Conservation (phyloP, 2,888 invertebrate genomes). For the Stomorhina lunata region DNA sequence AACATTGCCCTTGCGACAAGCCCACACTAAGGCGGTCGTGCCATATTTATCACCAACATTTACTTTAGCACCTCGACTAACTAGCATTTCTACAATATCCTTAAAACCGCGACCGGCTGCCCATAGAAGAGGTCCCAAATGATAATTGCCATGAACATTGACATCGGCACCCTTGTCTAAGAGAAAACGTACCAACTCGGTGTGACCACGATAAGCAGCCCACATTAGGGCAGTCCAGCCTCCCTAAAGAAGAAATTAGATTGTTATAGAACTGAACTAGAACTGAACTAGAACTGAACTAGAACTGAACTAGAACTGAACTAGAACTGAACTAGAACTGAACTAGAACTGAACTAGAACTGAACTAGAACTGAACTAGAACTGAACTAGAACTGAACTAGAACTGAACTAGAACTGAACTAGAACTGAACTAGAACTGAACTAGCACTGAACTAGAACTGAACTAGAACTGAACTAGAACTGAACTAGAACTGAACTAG, state of each 20-base stretch:
- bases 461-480: not conserved
- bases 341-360: not conserved
- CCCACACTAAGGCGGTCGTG: slow-evolving; percentile 98
- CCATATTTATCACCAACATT: slow-evolving; percentile 98
- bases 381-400: not conserved
- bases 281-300: not conserved
- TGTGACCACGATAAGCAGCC: slow-evolving; percentile 96
- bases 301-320: not conserved
- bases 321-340: not conserved
- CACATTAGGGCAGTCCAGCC: slow-evolving; percentile 99
- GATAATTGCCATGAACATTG: slow-evolving; percentile 97
- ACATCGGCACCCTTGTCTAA: slow-evolving; percentile 94
- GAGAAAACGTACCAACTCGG: slow-evolving; percentile 87
- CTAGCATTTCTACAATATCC: slow-evolving; percentile 90
- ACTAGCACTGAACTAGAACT: not conserved
- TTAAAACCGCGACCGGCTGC: slow-evolving; percentile 95
- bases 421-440: not conserved
- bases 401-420: not conserved
- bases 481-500: not conserved
- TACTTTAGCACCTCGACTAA: slow-evolving; percentile 93
- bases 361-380: not conserved
- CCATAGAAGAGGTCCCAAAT: slow-evolving; percentile 94
- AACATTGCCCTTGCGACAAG: slow-evolving; percentile 93
- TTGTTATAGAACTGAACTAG: not conserved
- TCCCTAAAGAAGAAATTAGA: slow-evolving; percentile 83